Base-by-base conservation (phyloP, 1,140 invertebrate genomes). In the Homarus americanus region DNA sequence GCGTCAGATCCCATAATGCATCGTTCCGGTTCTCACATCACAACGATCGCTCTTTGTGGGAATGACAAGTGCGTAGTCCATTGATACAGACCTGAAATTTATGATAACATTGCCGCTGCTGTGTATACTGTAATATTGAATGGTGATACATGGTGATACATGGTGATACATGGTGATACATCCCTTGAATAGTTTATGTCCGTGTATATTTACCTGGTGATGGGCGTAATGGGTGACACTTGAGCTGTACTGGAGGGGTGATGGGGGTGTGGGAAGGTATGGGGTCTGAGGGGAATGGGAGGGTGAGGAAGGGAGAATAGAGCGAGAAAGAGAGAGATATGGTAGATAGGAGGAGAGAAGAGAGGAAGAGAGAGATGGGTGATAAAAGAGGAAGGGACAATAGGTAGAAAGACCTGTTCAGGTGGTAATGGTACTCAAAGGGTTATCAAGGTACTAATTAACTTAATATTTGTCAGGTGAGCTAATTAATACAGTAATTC, bases 301-400 rank as follows among this genome's bases (percentile, higher is more conserved):
- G 32, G 40, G 28, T 38, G 38, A 20, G 49, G 58, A 63, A 84
- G 63, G 28, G 32, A 24, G 41, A 1, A 36, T 20, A 73, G 1
- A 34, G 72, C 3, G 41, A 34, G 66, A 75, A 38, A 24, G 86
- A 36, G 44, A 79, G 75, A 40, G 49, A 28, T 28, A 36, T 28
- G 12, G 53, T 58, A 28, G 20, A 49, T 44, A 15, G 28, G 44
- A 66, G 85, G 53, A 49, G 34, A 72, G 80, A 75, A 34, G 41
- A 76, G 34, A 69, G 80, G 78, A 34, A 93, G 88, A 87, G 93
- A 92, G 85, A 91, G 92, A 92, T 84, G 69, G 75, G 69, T 82
- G 53, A 49, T 63, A 32, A 58, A 53, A 20, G 82, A 63, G 28
- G 10, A 0, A 5, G 34, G 24, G 53, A 69, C 20, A 38, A 34